Evolutionary conservation across 1,140 invertebrate species (phyloP).

Genomic region (Ooceraea biroi): DNA sequence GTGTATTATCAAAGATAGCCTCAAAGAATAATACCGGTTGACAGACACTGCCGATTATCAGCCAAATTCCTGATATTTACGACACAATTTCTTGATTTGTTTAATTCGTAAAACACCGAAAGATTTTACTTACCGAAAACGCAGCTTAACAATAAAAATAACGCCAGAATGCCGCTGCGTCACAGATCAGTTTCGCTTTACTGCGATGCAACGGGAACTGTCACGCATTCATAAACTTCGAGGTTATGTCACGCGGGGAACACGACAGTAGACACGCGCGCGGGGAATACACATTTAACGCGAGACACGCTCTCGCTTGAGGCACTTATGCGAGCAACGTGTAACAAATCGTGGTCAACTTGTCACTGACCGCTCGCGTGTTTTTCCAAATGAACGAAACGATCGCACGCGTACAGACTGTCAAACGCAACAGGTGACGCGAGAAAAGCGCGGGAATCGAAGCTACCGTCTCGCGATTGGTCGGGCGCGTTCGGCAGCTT

Average conservation of each 20-base stretch:
- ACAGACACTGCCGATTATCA: not conserved
- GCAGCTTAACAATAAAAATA: not conserved
- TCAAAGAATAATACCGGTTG: not conserved
- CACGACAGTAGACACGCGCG: no score
- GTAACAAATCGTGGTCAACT: not conserved
- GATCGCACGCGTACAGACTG: not conserved
- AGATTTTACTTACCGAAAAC: not conserved
- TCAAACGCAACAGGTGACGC: slow-evolving; percentile 70
- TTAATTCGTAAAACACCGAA: no score
- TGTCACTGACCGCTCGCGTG: not conserved
- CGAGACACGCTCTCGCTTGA: not conserved
- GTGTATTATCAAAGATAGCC: not conserved
- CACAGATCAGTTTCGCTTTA: no score
- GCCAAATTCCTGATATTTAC: not conserved
- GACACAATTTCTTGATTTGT: not conserved
- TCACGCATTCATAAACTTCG: not conserved
- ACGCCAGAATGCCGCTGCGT: no score
- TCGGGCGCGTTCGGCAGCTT: slow-evolving; percentile 2
- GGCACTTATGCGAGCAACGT: not conserved
- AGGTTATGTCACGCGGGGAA: slow-evolving; percentile 28
- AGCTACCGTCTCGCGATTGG: not conserved
- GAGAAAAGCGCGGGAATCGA: slow-evolving; percentile 53
- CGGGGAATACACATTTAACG: not conserved
- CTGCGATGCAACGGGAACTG: not conserved
- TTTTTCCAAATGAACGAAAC: not conserved